phyloP scores from a whole-genome alignment of 2,113 vertebrate species.

The Cyanoderma ruficeps region DNA sequence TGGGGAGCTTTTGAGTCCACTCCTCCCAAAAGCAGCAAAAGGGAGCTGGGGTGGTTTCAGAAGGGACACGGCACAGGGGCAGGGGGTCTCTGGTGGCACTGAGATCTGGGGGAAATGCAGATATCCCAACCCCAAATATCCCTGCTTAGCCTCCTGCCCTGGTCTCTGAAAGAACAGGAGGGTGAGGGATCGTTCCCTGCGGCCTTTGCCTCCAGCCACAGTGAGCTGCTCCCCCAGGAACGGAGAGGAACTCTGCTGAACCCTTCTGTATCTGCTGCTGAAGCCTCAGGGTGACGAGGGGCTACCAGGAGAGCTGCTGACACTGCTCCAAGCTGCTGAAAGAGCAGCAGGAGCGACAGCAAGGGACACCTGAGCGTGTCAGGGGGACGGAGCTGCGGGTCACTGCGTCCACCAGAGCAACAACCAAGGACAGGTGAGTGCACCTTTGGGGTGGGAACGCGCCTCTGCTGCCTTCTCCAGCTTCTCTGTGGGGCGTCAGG shows the following conservation, averaged over 20 bases:
- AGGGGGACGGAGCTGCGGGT: not conserved
- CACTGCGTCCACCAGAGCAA: fast-evolving
- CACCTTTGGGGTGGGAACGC: not conserved
- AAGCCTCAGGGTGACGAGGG: fast-evolving
- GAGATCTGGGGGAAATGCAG: fast-evolving
- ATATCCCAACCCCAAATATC: not conserved
- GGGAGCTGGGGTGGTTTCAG: not conserved
- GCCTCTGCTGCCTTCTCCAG: not conserved
- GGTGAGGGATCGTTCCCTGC: not conserved
- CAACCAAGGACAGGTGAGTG: not conserved
- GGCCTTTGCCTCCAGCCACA: not conserved
- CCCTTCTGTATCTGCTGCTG: not conserved
- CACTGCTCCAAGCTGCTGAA: not conserved
- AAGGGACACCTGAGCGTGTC: not conserved
- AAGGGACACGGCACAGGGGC: not conserved
- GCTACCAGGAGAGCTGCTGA: not conserved
- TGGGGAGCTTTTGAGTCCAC: fast-evolving
- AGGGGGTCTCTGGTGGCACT: not conserved
- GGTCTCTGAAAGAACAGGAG: not conserved
- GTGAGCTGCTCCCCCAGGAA: not conserved
- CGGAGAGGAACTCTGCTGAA: not conserved
- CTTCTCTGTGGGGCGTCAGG: not conserved
- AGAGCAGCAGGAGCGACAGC: not conserved
- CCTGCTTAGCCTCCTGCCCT: not conserved
- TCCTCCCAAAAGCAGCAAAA: not conserved